A percentile compares a stretch with the other conserved stretches of the same genome.
Evolutionary conservation across 1,140 invertebrate genomes (phyloP).

Genomic region (Micrasema minimum): DNA sequence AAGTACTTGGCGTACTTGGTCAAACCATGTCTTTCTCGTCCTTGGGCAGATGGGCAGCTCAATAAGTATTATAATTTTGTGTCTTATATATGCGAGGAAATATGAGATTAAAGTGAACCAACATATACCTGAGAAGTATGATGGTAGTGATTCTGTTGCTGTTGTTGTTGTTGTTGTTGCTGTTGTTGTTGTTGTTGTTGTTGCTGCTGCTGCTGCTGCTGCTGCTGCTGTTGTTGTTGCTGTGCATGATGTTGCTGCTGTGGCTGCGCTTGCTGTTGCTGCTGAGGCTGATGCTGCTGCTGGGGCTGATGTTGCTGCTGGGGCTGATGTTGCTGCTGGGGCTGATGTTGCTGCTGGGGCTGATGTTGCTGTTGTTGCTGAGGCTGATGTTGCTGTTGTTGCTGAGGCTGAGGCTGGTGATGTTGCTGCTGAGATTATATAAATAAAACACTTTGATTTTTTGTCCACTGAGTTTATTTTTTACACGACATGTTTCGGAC

Average conservation of each 20-base stretch:
- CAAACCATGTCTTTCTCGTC: no score
- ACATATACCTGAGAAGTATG: constrained; percentile 44
- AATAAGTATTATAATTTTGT: no score
- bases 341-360: constrained; percentile 57
- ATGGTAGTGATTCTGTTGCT: constrained; percentile 45
- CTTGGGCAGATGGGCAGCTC: no score
- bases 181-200: constrained; percentile 55
- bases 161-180: constrained; percentile 28
- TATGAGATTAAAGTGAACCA: background rate
- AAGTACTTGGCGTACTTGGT: no score
- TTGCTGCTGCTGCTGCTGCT: constrained; percentile 24
- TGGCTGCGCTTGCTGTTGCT: constrained; percentile 53
- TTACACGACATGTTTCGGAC: no score
- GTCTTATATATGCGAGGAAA: no score
- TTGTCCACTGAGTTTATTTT: no score
- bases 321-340: constrained; percentile 39
- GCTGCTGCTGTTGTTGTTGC: constrained; percentile 42
- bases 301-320: constrained; percentile 26
- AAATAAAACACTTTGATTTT: no score
- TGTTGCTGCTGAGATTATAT: no score
- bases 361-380: constrained; percentile 52
- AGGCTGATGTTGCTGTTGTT: constrained; percentile 59
- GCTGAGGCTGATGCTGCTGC: constrained; percentile 38
- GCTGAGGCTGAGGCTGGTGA: no score
- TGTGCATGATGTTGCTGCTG: constrained; percentile 56